These are phyloP conservation scores for Beroe ovata DNA, from an alignment of 37 sponge, comb jelly and placozoan species.

Conservation along the genomic window DNA sequence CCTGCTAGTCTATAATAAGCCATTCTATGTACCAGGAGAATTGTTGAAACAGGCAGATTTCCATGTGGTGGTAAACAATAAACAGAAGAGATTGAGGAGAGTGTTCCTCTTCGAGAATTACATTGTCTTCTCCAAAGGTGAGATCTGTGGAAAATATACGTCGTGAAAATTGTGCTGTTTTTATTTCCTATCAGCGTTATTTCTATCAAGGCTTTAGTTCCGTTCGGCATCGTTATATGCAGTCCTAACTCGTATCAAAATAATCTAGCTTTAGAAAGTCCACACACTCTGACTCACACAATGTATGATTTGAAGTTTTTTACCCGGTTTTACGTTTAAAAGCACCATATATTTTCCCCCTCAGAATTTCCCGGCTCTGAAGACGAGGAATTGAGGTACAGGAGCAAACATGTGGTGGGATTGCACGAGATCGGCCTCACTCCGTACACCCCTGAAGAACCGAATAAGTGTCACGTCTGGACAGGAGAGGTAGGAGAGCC, in stretches of 20 bases:
- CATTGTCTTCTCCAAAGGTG: conserved; percentile 22
- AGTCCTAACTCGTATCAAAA: neutral
- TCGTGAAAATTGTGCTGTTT: neutral
- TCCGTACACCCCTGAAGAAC: conserved; percentile 34
- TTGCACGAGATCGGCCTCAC: conserved; percentile 48
- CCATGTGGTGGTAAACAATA: conserved; percentile 14
- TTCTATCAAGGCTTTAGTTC: no score
- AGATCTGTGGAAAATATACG: neutral
- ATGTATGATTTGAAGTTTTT: no score
- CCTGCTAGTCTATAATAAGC: no score
- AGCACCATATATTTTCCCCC: no score
- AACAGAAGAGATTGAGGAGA: conserved; percentile 31
- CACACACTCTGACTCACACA: no score
- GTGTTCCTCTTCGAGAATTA: conserved; percentile 64
- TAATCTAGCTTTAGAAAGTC: no score
- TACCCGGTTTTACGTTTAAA: no score
- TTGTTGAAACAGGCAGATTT: conserved; percentile 25
- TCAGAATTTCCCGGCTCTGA: conserved; percentile 15
- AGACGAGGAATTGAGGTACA: conserved; percentile 16
- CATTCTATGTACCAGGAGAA: conserved; percentile 14
- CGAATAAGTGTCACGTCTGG: conserved; percentile 52
- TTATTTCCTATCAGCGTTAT: no score
- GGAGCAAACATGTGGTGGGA: conserved; percentile 35
- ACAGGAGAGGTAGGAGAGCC: conserved; percentile 25
- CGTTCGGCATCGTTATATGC: neutral